Percentiles rank a stretch among this genome's conserved stretches.
Conservation (phyloP, 2,113 vertebrate species). For the Pseudorasbora parva region DNA sequence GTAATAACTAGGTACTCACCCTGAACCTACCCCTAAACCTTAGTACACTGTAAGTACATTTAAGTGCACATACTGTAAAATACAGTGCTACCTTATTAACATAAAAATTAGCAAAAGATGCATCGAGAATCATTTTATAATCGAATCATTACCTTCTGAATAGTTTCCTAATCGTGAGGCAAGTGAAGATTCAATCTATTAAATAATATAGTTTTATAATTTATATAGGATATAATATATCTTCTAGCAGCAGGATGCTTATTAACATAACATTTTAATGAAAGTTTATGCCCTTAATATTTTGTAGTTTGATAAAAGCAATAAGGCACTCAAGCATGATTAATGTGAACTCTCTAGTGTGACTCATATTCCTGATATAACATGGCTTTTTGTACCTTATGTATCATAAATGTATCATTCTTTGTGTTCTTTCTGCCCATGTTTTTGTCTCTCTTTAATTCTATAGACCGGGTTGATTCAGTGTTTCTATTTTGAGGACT, state of each 20-base stretch:
- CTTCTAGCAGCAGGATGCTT: neutral
- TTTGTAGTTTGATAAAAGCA: neutral
- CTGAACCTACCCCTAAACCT: too few relatives aligned
- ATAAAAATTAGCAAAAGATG: too few relatives aligned
- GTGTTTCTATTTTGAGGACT: conserved; percentile 93
- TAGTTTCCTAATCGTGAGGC: too few relatives aligned
- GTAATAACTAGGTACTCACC: too few relatives aligned
- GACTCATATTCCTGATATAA: neutral
- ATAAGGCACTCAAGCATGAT: neutral
- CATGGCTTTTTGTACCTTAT: neutral
- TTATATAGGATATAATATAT: neutral
- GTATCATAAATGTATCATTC: neutral
- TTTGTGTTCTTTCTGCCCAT: neutral
- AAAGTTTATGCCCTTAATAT: neutral
- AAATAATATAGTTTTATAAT: neutral
- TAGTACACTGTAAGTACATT: too few relatives aligned
- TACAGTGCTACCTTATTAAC: too few relatives aligned
- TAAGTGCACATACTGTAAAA: too few relatives aligned
- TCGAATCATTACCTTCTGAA: too few relatives aligned
- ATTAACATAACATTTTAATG: neutral
- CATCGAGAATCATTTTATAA: too few relatives aligned
- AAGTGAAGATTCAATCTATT: too few relatives aligned
- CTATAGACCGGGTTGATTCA: conserved; percentile 84
- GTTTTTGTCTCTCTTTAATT: conserved; percentile 3
- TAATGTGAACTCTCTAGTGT: neutral